Evolutionary conservation across 2,113 vertebrate genomes (phyloP).

Genomic region (Callipepla californica): DNA sequence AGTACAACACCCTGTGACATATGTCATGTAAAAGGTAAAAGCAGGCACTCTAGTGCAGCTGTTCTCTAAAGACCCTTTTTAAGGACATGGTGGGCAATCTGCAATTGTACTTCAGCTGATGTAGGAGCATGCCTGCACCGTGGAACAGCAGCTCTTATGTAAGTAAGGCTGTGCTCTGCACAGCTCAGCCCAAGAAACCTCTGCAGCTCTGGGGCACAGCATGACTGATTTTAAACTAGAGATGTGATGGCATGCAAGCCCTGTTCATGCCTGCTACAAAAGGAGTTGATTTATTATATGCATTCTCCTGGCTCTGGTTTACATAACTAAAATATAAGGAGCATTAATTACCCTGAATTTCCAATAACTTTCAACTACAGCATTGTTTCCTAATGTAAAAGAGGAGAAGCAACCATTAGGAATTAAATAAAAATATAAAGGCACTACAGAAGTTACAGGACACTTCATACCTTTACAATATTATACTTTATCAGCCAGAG

Average conservation of each 20-base stretch:
- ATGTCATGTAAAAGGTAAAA: rapidly evolving
- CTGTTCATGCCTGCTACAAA: background rate
- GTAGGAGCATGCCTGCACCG: rapidly evolving
- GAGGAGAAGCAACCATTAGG: background rate
- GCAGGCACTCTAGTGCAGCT: background rate
- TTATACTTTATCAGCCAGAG: background rate
- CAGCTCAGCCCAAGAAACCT: background rate
- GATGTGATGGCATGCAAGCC: background rate
- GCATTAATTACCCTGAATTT: background rate
- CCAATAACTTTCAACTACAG: background rate
- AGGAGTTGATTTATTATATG: background rate
- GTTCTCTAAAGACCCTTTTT: background rate
- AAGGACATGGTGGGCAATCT: background rate
- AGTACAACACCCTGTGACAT: background rate
- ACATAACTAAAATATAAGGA: slow-evolving; percentile 45
- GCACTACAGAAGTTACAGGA: background rate
- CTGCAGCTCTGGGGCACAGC: background rate
- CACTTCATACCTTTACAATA: background rate
- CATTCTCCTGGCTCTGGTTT: slow-evolving; percentile 40
- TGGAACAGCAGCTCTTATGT: background rate
- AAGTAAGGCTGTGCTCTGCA: background rate
- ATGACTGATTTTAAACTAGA: slow-evolving; percentile 33
- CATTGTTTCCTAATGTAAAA: background rate
- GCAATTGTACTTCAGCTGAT: background rate
- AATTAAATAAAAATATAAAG: background rate